Conservation (phyloP, 2,888 invertebrate species). For the Sabellastarte sp. region DNA sequence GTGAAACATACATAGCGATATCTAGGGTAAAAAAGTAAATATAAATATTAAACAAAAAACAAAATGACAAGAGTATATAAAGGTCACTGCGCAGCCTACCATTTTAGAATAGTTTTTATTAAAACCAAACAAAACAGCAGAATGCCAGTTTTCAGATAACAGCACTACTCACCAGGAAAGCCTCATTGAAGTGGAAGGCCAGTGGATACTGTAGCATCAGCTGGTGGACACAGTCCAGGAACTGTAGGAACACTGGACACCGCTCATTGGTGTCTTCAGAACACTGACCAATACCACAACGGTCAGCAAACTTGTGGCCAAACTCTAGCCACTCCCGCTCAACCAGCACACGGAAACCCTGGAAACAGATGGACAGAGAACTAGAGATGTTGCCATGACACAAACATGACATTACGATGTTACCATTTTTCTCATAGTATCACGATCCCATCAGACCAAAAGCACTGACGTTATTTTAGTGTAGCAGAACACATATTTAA, state of each 20-base stretch:
- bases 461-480: too few relatives aligned
- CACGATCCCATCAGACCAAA: too few relatives aligned
- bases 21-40: too few relatives aligned
- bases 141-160: background rate
- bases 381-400: too few relatives aligned
- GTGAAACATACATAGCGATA: too few relatives aligned
- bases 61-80: too few relatives aligned
- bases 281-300: constrained; percentile 68
- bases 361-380: too few relatives aligned
- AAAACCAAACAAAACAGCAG: too few relatives aligned
- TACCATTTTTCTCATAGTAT: too few relatives aligned
- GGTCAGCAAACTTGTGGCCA: constrained; percentile 97
- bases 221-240: constrained; percentile 96
- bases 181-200: constrained; percentile 92
- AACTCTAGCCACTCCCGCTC: constrained; percentile 97
- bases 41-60: too few relatives aligned
- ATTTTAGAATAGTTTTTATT: background rate
- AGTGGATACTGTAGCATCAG: constrained; percentile 83
- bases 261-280: constrained; percentile 90
- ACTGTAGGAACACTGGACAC: constrained; percentile 96
- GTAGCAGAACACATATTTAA: too few relatives aligned
- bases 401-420: too few relatives aligned
- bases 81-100: background rate
- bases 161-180: constrained; percentile 72
- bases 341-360: constrained; percentile 91